Conservation (phyloP, 2,113 vertebrate species). For the Delphinus delphis region DNA sequence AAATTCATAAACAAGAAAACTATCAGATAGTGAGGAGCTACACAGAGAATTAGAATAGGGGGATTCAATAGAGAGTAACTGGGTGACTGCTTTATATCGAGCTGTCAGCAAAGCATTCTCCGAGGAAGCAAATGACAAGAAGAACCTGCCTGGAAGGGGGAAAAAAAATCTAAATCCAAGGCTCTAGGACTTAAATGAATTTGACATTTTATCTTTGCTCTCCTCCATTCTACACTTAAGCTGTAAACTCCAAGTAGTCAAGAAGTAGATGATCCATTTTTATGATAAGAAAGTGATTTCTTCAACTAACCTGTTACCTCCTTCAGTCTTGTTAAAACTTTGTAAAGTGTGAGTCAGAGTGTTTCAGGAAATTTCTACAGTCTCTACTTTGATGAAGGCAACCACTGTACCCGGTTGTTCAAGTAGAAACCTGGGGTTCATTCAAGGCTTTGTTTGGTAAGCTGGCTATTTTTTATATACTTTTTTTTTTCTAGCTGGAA, state of each 20-base stretch:
- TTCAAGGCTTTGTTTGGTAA: slow-evolving; percentile 1
- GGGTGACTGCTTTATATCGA: not conserved
- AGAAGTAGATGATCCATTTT: not conserved
- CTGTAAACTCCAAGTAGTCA: not conserved
- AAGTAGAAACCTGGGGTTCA: not conserved
- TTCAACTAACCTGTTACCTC: not conserved
- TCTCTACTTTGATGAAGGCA: not conserved
- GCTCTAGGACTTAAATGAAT: not conserved
- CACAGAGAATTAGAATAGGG: not conserved
- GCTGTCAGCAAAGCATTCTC: not conserved
- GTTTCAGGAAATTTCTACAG: not conserved
- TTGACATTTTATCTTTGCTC: not conserved
- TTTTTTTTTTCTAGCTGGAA: not conserved
- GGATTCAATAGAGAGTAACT: not conserved
- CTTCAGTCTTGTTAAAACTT: not conserved
- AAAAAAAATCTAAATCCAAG: not conserved
- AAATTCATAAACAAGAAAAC: not conserved
- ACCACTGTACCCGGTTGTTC: not conserved
- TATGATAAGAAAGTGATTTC: not conserved
- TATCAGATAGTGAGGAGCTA: not conserved
- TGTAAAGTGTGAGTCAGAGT: not conserved
- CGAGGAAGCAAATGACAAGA: not conserved
- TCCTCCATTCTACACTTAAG: not conserved
- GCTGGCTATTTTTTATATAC: not conserved
- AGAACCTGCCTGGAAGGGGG: not conserved